Evolutionary conservation across 2,888 invertebrate genomes (phyloP), one percentile per base, ranked within the genome.

Genomic region (Rhabditoides inermis): DNA sequence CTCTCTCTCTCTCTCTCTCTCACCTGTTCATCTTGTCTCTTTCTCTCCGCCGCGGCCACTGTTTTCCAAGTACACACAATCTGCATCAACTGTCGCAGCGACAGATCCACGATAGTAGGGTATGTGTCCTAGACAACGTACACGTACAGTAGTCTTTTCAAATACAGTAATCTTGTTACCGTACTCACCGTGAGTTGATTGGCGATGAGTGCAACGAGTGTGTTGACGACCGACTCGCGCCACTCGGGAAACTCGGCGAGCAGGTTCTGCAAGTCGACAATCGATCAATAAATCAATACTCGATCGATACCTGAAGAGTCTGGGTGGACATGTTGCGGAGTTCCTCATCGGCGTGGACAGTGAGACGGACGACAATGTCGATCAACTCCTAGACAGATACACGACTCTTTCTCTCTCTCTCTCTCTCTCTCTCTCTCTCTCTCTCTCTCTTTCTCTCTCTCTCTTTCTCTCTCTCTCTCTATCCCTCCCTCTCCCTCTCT

Each of bases 291-390:
- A 15, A 12, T 10, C 10, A 32, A 12, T 12, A 32, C 10, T 10
- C 15, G 10, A 15, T 12, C 10, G 15, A 20, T 10, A 39, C 41
- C 95, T 81, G 94, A 18, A 76, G 64, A 2, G 76, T 70, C 41
- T 72, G 63, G 18, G 61, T 72, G 4, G 75, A 67, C 56, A 75
- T 63, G 32, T 64, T 89, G 27, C 91, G 83, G 49, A 99, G 81
- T 79, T 99, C 98, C 77, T 95, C 98, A 72, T 99, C 98, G 86
- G 95, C 88, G 77, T 99, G 98, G 0, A 95, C 88, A 0, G 94
- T 95, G 42, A 98, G 83, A 4, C 95, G 83, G 36, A 90, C 86
- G 3, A 99, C 81, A 62, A 99, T 82, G 74, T 98, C 98, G 3
- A 98, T 89, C 53, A 98, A 81, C 78, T 99, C 95, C 30, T 86